Evolutionary conservation across 92 coral and sea anemone genomes (phyloP), one percentile per base, ranked within the genome.

Genomic region (Siderastrea radians): DNA sequence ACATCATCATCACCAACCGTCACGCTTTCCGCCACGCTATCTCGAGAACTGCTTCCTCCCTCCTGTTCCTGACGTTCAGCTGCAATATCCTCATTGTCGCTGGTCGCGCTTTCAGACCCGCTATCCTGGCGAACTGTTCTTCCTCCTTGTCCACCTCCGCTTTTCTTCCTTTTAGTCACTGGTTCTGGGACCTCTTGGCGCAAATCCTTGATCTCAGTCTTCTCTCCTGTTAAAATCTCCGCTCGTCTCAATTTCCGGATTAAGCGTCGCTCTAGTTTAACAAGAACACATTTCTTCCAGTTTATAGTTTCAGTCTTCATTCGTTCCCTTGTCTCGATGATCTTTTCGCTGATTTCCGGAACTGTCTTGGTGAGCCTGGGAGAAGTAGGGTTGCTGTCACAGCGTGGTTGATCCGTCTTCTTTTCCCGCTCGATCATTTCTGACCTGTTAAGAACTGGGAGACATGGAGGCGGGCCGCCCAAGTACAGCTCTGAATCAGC

Each of bases 301-400:
- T 76, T 58, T 13, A 85, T 85, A 3, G 76, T 68, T 50, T 85
- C 89, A 3, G 9, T 77, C 60, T 77, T 85, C 13, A 78, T 77
- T 57, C 84, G 64, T 6, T 85, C 77, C 66, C 89, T 53, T 19
- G 89, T 85, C 64, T 85, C 76, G 43, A 55, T n/a, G 77, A 85
- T 65, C 49, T 85, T 85, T 19, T 68, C 77, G 26, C 76, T 84
- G 72, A 84, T 84, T 52, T 84, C 87, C 5, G 54, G 72, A 6
- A 84, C 44, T 6, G 87, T 84, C 51, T 74, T 84, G 0, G 73
- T 50, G 44, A 84, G 80, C 60, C 4, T 61, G 61, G 74, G 73
- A 43, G 87, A 64, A 38, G 72, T 12, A 43, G 80, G 73, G 51
- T 12, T 64, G 68, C 74, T 50, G 60, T 49, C 73, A 9, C 49